Base-by-base conservation (phyloP, 2,888 invertebrate genomes). In the Philonicus albiceps region DNA sequence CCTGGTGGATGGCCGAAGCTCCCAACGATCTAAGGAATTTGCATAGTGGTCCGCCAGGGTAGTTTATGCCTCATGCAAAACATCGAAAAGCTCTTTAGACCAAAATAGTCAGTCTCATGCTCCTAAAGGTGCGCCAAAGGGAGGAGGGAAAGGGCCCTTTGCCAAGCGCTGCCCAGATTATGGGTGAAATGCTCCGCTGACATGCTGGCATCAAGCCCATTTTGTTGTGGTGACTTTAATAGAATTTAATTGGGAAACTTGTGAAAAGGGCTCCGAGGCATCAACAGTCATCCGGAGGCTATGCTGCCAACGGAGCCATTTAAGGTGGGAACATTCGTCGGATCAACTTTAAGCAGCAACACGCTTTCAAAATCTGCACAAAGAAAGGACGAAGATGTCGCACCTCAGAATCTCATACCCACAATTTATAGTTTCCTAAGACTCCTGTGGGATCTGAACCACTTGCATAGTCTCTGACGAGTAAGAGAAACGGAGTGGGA, bases 221-320 rank as follows among this genome's bases (percentile, higher is more conserved):
- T 64, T 64, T 37, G 64, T 64, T 8, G 64, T 83, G 22, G n/a
- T 83, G 64, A 64, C 55, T 83, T 83, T 83, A 83, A 83, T 83
- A 64, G 81, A 83, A 83, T 83, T 83, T 83, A 83, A 83, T 83
- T 83, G 81, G 37, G 40, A 83, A 64, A 83, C 55, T 64, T 83
- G 64, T 83, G 64, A 83, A 83, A 64, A 34, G 64, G 64, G 64
- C 81, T 55, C 22, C 81, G 22, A 19, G 27, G 8, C 64, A 49
- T 49, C 49, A n/a, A n/a, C 64, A 64, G 19, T 19, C 64, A 64
- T 22, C 64, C 64, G 22, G 11, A 27, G 64, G 64, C 64, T 64
- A 27, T 64, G 64, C 64, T 49, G n/a, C n/a, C n/a, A 49, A 0
- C n/a, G 49, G n/a, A 2, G n/a, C 64, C 5, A 64, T 64, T 64